Evolutionary conservation across 1,140 invertebrate genomes (phyloP), one percentile per base, ranked within the genome.

Genomic region (Vanessa atalanta): DNA sequence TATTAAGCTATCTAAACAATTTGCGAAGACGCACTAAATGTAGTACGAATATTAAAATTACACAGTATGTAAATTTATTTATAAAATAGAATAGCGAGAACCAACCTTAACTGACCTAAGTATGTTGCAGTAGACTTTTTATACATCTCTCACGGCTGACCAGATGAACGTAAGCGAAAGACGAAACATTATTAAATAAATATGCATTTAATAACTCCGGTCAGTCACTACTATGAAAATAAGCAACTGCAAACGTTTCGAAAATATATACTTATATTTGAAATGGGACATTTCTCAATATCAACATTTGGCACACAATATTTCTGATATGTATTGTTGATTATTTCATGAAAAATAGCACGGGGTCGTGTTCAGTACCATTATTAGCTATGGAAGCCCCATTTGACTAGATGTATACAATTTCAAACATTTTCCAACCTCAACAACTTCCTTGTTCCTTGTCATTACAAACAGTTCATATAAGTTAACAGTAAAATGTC

Each of bases 291-390:
- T 65, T 83, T 81, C 77, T 76, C 71, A 53, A 50, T 55, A 75
- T 77, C 53, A 73, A 73, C 63, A 80, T 87, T 87, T 85, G 85
- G 85, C 85, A 87, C 83, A 83, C 79, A 81, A 57, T 65, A 53
- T 65, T 75, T 75, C 70, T 83, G 80, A 81, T 85, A 79, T 79
- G 80, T 85, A 78, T 77, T 15, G 20, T 65, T 31, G 43, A 31
- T 79, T 65, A 51, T 51, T 67, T 72, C 63, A 12, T 57, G 53
- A 57, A 57, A 50, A 26, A 57, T 57, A 57, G 53, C 53, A 57
- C 20, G 53, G 53, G 53, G 53, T 23, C 20, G 53, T 57, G 53
- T 57, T 57, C 55, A 43, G 9, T 43, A 47, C 64, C 65, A 57
- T 57, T 57, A 53, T 57, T 57, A 75, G 68, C 73, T 76, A 77